Conservation (phyloP, 1,140 invertebrate species). For the Melitaea cinxia region DNA sequence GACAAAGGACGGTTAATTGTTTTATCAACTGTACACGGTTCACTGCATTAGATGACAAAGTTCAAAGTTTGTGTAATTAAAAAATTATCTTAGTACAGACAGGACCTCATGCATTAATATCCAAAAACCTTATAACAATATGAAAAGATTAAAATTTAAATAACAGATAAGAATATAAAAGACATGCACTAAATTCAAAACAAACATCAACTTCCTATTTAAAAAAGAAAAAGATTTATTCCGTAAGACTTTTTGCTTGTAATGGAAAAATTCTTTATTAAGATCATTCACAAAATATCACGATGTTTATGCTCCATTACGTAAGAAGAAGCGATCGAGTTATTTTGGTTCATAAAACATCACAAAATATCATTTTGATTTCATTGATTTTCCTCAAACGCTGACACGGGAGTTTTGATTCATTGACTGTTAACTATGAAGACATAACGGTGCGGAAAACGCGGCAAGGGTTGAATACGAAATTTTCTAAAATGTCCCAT, state of each 20-base stretch:
- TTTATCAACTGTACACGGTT: conserved; percentile 56
- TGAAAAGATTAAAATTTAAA: no score
- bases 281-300: no score
- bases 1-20: conserved; percentile 63
- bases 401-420: conserved; percentile 15
- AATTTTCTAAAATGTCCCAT: no score
- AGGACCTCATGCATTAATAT: no score
- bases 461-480: not conserved
- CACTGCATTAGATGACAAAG: conserved; percentile 29
- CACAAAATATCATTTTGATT: conserved; percentile 18
- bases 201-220: no score
- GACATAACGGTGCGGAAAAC: not conserved
- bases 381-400: conserved; percentile 13
- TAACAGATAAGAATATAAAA: no score
- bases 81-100: not conserved
- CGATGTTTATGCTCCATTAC: not conserved
- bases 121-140: no score
- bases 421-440: not conserved
- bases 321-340: not conserved
- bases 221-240: no score
- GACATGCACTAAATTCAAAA: no score
- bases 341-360: conserved; percentile 31
- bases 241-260: no score
- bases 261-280: no score
- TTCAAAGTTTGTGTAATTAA: not conserved